Percentiles rank a stretch among this genome's conserved stretches.
phyloP scores from a whole-genome alignment of 2,888 invertebrate genomes.

The Leptopterna dolabrata region DNA sequence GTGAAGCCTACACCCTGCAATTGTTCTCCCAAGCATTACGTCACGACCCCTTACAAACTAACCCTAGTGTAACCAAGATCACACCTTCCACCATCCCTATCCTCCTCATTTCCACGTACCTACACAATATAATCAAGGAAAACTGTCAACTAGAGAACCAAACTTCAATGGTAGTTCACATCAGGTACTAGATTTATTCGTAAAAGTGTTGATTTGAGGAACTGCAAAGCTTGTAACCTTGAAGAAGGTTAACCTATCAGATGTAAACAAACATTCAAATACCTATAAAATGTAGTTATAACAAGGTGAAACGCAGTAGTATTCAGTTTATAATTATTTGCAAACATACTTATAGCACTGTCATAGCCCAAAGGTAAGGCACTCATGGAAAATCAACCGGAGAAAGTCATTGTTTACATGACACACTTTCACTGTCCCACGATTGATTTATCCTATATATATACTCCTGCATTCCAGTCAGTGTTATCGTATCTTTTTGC shows the following conservation, averaged over 20 bases:
- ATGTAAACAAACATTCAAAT: background rate
- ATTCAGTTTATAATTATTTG: background rate
- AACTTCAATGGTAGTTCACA: background rate
- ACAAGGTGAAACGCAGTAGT: background rate
- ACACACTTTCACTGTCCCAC: conserved; percentile 18
- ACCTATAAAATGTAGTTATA: background rate
- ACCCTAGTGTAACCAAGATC: conserved; percentile 40
- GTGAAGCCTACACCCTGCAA: conserved; percentile 56
- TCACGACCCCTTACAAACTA: conserved; percentile 55
- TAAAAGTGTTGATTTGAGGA: background rate
- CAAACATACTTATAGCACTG: background rate
- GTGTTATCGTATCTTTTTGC: background rate
- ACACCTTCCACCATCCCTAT: conserved; percentile 34
- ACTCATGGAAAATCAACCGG: background rate
- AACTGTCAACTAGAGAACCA: background rate
- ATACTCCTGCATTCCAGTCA: background rate
- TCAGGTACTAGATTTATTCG: background rate
- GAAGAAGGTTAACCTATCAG: background rate
- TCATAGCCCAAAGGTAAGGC: background rate
- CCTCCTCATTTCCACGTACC: background rate
- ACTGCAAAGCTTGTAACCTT: background rate
- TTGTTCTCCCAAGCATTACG: conserved; percentile 57
- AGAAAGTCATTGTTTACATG: conserved; percentile 23
- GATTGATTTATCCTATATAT: conserved; percentile 30
- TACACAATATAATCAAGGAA: background rate